Conservation (phyloP, 2,888 invertebrate species). For the Colletes collaris region DNA sequence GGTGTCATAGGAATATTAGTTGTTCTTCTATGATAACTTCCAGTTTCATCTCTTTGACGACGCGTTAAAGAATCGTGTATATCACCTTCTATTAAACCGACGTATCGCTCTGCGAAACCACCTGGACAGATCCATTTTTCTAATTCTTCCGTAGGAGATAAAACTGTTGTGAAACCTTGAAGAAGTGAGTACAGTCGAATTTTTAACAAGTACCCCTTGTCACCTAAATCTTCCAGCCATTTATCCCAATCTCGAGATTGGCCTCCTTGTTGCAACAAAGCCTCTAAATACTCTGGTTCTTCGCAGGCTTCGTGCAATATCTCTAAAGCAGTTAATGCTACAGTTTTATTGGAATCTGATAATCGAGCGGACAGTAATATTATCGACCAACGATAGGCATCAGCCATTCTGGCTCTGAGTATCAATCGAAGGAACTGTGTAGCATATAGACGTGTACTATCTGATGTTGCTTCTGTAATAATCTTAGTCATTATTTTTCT, state of each 20-base stretch:
- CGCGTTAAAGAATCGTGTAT: conserved; percentile 94
- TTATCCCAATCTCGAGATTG: conserved; percentile 79
- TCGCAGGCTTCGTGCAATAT: conserved; percentile 97
- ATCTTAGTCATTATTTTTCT: conserved; percentile 87
- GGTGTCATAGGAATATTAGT: conserved; percentile 86
- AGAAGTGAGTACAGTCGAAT: conserved; percentile 84
- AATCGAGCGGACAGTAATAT: conserved; percentile 93
- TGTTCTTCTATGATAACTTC: conserved; percentile 88
- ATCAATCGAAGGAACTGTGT: conserved; percentile 96
- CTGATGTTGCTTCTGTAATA: conserved; percentile 82
- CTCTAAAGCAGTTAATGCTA: conserved; percentile 91
- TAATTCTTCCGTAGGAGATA: conserved; percentile 78
- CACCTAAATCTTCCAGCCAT: conserved; percentile 84
- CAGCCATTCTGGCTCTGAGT: conserved; percentile 89
- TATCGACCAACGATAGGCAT: conserved; percentile 94
- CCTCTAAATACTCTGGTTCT: conserved; percentile 84
- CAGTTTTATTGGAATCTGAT: conserved; percentile 91
- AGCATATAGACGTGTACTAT: conserved; percentile 90
- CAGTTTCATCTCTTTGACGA: conserved; percentile 91
- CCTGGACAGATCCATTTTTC: conserved; percentile 80
- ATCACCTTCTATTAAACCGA: conserved; percentile 93
- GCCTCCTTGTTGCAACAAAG: conserved; percentile 72
- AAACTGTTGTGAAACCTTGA: conserved; percentile 84
- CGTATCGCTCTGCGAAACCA: conserved; percentile 87
- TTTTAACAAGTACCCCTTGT: conserved; percentile 85